phyloP scores from a whole-genome alignment of 2,888 invertebrate genomes.

The Trichopria drosophilae region DNA sequence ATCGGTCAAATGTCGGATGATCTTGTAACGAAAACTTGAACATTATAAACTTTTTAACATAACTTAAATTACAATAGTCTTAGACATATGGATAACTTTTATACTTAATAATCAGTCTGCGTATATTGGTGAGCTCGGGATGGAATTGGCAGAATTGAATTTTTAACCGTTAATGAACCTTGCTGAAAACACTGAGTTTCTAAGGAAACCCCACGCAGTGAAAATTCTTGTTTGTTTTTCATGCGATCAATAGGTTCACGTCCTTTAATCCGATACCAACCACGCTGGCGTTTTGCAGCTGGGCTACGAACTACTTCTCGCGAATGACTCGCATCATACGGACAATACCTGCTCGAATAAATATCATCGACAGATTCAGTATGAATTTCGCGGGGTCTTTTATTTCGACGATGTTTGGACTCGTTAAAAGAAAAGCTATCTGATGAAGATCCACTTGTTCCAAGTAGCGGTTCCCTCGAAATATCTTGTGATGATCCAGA shows the following conservation, averaged over 20 bases:
- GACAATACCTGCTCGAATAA: no score
- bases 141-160: conserved; percentile 49
- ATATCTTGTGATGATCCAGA: conserved; percentile 15
- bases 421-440: no score
- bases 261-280: conserved; percentile 49
- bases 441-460: no score
- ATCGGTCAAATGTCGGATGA: no score
- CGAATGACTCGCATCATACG: no score
- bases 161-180: conserved; percentile 48
- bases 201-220: conserved; percentile 44
- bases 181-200: conserved; percentile 51
- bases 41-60: no score
- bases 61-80: no score
- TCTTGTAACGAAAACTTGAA: no score
- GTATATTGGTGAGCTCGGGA: conserved; percentile 49
- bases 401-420: neutral
- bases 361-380: neutral
- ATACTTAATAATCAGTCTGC: conserved; percentile 39
- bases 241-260: conserved; percentile 51
- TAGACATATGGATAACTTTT: no score
- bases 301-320: conserved; percentile 42
- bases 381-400: neutral
- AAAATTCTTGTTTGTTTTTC: conserved; percentile 35
- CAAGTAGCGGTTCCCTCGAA: conserved; percentile 7
- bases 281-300: conserved; percentile 47